Evolutionary conservation across 2,888 invertebrate genomes (phyloP).

Genomic region (Atrina japonica): DNA sequence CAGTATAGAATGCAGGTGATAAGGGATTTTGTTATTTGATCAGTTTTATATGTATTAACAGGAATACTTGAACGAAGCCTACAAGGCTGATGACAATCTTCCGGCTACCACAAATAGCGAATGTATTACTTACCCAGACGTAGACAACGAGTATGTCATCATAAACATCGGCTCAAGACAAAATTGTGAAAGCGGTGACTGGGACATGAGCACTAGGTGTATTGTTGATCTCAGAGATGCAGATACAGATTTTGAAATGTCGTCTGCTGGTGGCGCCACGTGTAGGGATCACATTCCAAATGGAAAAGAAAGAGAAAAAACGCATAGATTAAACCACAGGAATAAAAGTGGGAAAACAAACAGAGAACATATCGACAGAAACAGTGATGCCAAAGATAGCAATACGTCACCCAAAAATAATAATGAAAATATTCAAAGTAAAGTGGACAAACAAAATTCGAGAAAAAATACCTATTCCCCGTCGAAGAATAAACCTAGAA

Average conservation of each 20-base stretch:
- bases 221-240: slow-evolving; percentile 2
- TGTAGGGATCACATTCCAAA: too few relatives aligned
- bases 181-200: slow-evolving; percentile 1
- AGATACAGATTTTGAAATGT: not conserved
- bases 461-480: too few relatives aligned
- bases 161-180: slow-evolving; percentile 9
- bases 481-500: too few relatives aligned
- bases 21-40: not conserved
- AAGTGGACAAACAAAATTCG: too few relatives aligned
- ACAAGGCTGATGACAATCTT: not conserved
- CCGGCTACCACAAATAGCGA: not conserved
- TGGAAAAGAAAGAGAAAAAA: not conserved
- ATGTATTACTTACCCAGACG: not conserved
- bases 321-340: too few relatives aligned
- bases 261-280: too few relatives aligned
- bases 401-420: too few relatives aligned
- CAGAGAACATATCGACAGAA: too few relatives aligned
- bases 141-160: slow-evolving; percentile 16
- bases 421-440: too few relatives aligned
- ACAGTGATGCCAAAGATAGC: too few relatives aligned
- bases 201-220: not conserved
- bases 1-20: not conserved
- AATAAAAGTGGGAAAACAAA: too few relatives aligned
- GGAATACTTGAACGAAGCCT: not conserved
- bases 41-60: not conserved